A percentile compares a stretch with the other conserved stretches of the same genome.
Evolutionary conservation across 2,888 invertebrate genomes (phyloP).

Genomic region (Erynnis tages): DNA sequence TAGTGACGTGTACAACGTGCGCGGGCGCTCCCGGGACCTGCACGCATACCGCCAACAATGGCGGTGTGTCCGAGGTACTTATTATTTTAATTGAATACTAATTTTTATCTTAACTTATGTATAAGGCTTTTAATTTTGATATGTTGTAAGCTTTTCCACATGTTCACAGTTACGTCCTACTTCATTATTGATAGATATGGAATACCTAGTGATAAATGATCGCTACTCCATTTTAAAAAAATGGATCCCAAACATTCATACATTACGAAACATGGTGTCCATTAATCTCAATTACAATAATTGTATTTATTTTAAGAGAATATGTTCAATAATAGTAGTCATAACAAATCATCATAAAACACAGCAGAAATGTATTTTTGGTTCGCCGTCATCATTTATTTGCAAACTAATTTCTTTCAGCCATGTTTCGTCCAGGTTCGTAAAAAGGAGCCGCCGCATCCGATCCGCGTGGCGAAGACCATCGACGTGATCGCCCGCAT

Average conservation of each 20-base stretch:
- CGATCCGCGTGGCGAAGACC: slow-evolving; percentile 95
- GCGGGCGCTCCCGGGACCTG: slow-evolving; percentile 88
- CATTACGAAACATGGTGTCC: too few species aligned
- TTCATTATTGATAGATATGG: too few species aligned
- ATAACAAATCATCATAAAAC: background rate
- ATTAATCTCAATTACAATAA: too few species aligned
- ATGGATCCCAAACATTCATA: too few species aligned
- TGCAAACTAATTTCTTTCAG: slow-evolving; percentile 80
- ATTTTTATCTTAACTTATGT: background rate
- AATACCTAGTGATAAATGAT: too few species aligned
- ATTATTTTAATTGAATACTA: background rate
- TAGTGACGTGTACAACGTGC: slow-evolving; percentile 92
- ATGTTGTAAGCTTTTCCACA: slow-evolving; percentile 8
- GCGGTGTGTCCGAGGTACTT: slow-evolving; percentile 91
- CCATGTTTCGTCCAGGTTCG: slow-evolving; percentile 92
- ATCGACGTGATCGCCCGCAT: slow-evolving; percentile 97
- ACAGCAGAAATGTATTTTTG: slow-evolving; percentile 31
- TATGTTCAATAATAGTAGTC: too few species aligned
- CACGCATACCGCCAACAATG: slow-evolving; percentile 93
- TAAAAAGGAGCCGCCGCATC: slow-evolving; percentile 95
- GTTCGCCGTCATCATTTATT: slow-evolving; percentile 66
- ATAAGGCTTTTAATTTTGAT: background rate
- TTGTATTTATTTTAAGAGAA: too few species aligned
- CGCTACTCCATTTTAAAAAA: too few species aligned
- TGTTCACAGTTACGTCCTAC: background rate